phyloP scores from a whole-genome alignment of 2,797 vertebrate genomes.

The Parambassis ranga region DNA sequence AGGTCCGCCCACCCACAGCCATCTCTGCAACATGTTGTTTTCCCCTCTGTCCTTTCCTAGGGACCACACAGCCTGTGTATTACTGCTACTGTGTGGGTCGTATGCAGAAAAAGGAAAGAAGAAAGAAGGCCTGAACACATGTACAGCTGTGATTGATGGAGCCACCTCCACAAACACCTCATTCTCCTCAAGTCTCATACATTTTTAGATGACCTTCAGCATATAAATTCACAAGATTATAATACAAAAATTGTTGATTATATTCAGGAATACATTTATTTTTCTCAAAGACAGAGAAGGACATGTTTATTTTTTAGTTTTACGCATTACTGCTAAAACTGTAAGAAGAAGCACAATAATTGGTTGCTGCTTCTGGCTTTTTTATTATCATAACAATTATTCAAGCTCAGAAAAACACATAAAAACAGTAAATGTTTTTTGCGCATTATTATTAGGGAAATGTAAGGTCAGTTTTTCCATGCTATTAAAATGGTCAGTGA shows the following conservation, averaged over 20 bases:
- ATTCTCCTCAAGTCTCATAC: too few species aligned
- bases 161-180: background rate
- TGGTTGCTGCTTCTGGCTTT: too few species aligned
- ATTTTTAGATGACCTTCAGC: background rate
- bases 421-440: too few species aligned
- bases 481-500: too few species aligned
- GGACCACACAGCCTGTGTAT: constrained; percentile 7
- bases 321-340: too few species aligned
- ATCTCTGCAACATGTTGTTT: constrained; percentile 4
- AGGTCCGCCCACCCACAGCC: constrained; percentile 22
- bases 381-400: too few species aligned
- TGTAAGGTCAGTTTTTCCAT: too few species aligned
- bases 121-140: background rate
- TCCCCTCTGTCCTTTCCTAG: background rate
- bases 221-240: background rate
- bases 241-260: background rate
- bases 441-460: too few species aligned
- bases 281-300: background rate
- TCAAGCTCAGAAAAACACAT: too few species aligned
- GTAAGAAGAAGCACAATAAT: too few species aligned
- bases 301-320: background rate
- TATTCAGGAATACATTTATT: background rate
- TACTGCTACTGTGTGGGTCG: constrained; percentile 2
- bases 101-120: too few species aligned
- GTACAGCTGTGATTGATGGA: background rate